A percentile compares a stretch with the other conserved stretches of the same genome.
phyloP scores from a whole-genome alignment of 2,888 invertebrate species.

The Torymus texanus region DNA sequence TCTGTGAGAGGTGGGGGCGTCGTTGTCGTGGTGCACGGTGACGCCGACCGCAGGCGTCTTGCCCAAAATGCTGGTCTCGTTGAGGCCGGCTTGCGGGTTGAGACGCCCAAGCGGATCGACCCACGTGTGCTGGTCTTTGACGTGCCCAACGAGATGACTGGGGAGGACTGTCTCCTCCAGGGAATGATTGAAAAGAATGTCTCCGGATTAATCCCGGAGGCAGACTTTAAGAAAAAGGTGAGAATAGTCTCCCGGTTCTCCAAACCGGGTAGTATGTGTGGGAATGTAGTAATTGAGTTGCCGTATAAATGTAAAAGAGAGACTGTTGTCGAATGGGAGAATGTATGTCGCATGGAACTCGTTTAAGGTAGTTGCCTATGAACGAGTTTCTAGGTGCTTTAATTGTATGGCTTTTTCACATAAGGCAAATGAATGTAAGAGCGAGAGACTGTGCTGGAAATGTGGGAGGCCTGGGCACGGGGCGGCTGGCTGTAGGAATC shows the following conservation, averaged over 20 bases:
- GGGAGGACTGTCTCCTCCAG: too few relatives aligned
- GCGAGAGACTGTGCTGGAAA: constrained; percentile 22
- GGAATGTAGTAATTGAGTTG: constrained; percentile 28
- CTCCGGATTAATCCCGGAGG: neutral
- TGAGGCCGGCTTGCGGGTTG: constrained; percentile 16
- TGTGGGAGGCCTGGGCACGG: constrained; percentile 41
- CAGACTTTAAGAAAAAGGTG: neutral
- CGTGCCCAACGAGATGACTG: constrained; percentile 28
- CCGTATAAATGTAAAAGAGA: neutral
- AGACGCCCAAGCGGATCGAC: constrained; percentile 5
- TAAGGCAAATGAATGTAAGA: constrained; percentile 12
- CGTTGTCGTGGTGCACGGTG: neutral
- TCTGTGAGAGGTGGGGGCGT: neutral
- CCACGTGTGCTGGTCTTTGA: constrained; percentile 12
- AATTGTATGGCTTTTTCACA: constrained; percentile 38
- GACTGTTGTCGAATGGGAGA: neutral
- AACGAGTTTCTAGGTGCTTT: constrained; percentile 19
- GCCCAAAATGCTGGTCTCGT: neutral
- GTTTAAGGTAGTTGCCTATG: neutral
- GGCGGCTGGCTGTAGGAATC: too few relatives aligned
- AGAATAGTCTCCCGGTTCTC: neutral
- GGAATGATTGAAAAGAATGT: constrained; percentile 16
- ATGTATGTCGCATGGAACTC: constrained; percentile 25
- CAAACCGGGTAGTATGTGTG: neutral
- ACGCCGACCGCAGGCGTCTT: neutral